phyloP scores from a whole-genome alignment of 2,113 vertebrate genomes.

The Ailuropoda melanoleuca region DNA sequence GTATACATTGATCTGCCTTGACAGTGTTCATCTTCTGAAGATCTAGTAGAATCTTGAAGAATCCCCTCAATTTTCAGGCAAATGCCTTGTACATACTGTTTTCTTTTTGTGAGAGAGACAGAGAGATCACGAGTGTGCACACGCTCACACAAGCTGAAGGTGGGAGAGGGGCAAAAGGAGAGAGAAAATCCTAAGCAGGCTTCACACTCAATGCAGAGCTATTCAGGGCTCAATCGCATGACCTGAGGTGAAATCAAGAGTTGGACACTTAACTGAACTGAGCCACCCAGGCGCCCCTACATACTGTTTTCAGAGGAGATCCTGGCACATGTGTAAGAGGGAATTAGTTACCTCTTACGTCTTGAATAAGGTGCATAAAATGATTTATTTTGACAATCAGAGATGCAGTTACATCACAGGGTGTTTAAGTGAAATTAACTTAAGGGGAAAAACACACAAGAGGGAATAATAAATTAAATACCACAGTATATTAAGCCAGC shows the following conservation, averaged over 20 bases:
- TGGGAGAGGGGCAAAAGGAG: not conserved
- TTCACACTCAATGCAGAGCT: not conserved
- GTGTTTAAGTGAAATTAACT: not conserved
- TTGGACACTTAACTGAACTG: not conserved
- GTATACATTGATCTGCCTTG: not conserved
- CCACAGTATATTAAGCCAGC: not conserved
- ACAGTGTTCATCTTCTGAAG: not conserved
- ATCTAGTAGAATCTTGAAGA: not conserved
- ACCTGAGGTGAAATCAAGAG: not conserved
- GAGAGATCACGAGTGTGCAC: fast-evolving
- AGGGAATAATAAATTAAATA: not conserved
- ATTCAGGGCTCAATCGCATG: not conserved
- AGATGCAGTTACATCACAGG: not conserved
- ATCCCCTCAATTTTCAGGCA: not conserved
- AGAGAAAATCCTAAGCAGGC: not conserved
- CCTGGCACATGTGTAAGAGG: not conserved
- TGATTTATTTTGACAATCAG: not conserved
- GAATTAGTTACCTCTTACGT: not conserved
- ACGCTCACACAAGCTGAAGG: not conserved
- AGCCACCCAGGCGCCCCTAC: not conserved
- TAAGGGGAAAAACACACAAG: not conserved
- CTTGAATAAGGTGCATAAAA: not conserved
- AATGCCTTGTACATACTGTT: not conserved
- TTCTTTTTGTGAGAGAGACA: not conserved
- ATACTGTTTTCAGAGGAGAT: not conserved